Evolutionary conservation across 1,140 invertebrate species (phyloP).

Genomic region (Drosophila parvula): DNA sequence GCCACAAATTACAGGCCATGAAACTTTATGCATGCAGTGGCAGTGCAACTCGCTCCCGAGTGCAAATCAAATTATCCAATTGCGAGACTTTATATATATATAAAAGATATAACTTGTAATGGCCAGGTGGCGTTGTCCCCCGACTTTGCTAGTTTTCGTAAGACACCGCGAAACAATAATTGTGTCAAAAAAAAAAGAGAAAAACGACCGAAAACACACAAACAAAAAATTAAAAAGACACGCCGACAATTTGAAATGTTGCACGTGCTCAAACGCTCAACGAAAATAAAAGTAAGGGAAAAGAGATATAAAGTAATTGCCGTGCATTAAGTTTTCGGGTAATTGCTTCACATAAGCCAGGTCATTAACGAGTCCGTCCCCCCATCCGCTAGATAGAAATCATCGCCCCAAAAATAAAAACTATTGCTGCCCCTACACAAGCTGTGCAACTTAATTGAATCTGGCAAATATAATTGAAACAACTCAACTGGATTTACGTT

Average conservation of each 20-base stretch:
- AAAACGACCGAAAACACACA: conserved; percentile 9
- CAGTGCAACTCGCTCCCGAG: conserved; percentile 24
- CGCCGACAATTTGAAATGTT: conserved; percentile 60
- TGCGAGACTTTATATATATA: conserved; percentile 28
- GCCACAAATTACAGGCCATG: conserved; percentile 38
- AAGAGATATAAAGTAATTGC: conserved; percentile 58
- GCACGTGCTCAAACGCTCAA: conserved; percentile 61
- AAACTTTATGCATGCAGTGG: conserved; percentile 40
- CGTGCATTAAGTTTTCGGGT: conserved; percentile 50
- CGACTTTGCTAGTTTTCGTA: conserved; percentile 18
- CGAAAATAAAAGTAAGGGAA: conserved; percentile 31
- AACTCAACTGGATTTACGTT: neutral
- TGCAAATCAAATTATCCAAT: conserved; percentile 67
- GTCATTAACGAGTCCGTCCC: conserved; percentile 24
- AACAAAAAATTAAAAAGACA: conserved; percentile 38
- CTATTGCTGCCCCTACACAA: conserved; percentile 1
- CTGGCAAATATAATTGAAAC: conserved; percentile 13
- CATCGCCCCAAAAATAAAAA: conserved; percentile 14
- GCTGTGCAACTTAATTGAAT: conserved; percentile 28
- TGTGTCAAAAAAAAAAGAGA: conserved; percentile 57
- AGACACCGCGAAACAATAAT: conserved; percentile 42
- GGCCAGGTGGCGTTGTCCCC: conserved; percentile 42
- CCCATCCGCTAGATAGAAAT: conserved; percentile 21
- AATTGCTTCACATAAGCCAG: conserved; percentile 52
- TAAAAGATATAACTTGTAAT: conserved; percentile 38